phyloP scores from a whole-genome alignment of 2,888 invertebrate genomes.

The Rhopalosiphum nymphaeae region DNA sequence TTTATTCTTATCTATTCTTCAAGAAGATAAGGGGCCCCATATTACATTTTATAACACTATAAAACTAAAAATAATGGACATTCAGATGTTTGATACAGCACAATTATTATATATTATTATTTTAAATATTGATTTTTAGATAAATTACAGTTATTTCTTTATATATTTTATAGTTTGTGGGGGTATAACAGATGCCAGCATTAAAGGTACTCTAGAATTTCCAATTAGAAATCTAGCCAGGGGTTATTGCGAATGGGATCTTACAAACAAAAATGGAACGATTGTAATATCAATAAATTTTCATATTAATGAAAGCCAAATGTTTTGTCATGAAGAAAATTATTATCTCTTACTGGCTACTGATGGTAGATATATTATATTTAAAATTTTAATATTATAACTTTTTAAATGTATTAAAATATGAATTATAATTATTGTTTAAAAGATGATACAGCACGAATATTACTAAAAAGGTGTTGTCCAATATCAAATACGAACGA shows the following conservation, averaged over 20 bases:
- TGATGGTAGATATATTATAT: not conserved
- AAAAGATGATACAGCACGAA: not conserved
- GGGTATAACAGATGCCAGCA: constrained; percentile 26
- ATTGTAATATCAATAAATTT: constrained; percentile 31
- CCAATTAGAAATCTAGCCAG: not conserved
- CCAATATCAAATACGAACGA: constrained; percentile 3
- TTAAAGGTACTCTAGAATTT: not conserved
- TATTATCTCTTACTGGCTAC: not conserved
- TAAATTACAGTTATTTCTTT: not conserved
- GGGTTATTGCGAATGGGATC: constrained; percentile 31
- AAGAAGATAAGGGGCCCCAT: too few relatives aligned
- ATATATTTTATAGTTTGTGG: constrained; percentile 41
- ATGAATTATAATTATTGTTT: not conserved
- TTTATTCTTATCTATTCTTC: too few relatives aligned
- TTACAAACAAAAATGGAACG: constrained; percentile 36
- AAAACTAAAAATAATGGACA: too few relatives aligned
- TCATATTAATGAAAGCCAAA: not conserved
- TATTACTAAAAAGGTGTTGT: not conserved
- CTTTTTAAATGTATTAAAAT: not conserved
- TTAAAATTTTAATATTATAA: too few relatives aligned
- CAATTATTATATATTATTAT: too few relatives aligned
- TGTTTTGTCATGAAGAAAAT: not conserved
- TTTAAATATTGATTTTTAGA: not conserved
- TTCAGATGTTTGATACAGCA: too few relatives aligned
- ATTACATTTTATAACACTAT: not conserved